Percentiles rank a stretch among this genome's conserved stretches.
These are phyloP conservation scores for Drosophila kohkoa DNA, from an alignment of 1,140 invertebrate species.

Conservation along the genomic window DNA sequence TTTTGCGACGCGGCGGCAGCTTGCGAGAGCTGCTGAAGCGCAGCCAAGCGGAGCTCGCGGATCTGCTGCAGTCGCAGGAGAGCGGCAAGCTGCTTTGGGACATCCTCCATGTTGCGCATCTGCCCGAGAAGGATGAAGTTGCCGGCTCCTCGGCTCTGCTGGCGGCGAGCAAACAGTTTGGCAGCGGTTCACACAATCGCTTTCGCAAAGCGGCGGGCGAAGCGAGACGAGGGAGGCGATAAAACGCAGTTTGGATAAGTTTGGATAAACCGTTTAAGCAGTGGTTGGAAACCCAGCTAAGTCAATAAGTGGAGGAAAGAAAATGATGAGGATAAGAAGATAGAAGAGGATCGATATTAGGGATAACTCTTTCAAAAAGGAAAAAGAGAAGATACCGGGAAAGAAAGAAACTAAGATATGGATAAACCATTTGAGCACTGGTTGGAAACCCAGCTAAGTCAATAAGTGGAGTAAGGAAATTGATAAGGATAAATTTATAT, in stretches of 20 bases:
- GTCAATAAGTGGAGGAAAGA: no score
- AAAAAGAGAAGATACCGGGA: no score
- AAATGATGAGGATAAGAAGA: no score
- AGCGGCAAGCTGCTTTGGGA: conserved; percentile 87
- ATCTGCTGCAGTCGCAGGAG: conserved; percentile 89
- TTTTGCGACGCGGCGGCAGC: conserved; percentile 92
- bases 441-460: no score
- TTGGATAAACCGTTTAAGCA: no score
- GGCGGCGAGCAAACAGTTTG: conserved; percentile 72
- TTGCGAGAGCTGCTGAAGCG: conserved; percentile 89
- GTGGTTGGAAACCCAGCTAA: no score
- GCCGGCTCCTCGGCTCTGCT: conserved; percentile 65
- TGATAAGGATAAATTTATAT: no score
- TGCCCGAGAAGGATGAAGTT: conserved; percentile 85
- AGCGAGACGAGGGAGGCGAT: conserved; percentile 1
- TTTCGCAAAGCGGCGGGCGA: conserved; percentile 75
- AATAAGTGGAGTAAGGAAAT: no score
- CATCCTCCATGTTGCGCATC: conserved; percentile 87
- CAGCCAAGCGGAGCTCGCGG: conserved; percentile 87
- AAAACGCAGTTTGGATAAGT: background rate
- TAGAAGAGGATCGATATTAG: no score
- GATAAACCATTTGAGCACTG: no score
- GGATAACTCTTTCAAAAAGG: no score
- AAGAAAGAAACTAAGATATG: no score
- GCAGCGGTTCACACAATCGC: conserved; percentile 69